Conservation (phyloP, 2,113 vertebrate genomes). For the Gyps fulvus region DNA sequence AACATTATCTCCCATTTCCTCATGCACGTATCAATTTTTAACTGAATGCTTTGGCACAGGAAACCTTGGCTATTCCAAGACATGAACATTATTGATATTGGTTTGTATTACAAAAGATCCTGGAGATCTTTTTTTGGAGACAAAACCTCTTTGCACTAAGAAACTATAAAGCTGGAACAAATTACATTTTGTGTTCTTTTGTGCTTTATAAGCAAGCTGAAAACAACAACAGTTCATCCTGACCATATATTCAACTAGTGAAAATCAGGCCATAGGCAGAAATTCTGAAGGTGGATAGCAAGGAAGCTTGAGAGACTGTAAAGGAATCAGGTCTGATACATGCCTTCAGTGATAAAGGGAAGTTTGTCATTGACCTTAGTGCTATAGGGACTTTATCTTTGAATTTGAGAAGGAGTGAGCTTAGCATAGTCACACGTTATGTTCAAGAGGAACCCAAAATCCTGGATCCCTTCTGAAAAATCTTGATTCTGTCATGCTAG, state of each 20-base stretch:
- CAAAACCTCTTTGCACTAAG: not conserved
- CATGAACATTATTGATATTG: not conserved
- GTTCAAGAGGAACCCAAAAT: not conserved
- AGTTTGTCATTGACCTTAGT: not conserved
- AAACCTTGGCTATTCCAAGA: not conserved
- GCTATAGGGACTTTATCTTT: not conserved
- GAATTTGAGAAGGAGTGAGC: not conserved
- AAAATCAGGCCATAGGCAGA: not conserved
- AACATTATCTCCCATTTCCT: not conserved
- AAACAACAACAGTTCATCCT: not conserved
- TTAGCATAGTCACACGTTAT: not conserved
- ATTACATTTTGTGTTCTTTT: not conserved
- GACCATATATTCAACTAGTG: not conserved
- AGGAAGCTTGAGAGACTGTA: not conserved
- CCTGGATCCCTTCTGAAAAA: not conserved
- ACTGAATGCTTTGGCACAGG: not conserved
- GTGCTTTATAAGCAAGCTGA: not conserved
- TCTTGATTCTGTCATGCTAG: not conserved
- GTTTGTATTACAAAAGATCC: not conserved
- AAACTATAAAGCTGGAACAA: not conserved
- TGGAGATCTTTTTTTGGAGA: not conserved
- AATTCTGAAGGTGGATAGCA: not conserved
- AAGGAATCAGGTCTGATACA: not conserved
- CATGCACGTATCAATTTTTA: not conserved
- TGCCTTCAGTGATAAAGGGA: not conserved